phyloP scores from a whole-genome alignment of 2,113 vertebrate genomes.

The Pachycephala philippinensis region DNA sequence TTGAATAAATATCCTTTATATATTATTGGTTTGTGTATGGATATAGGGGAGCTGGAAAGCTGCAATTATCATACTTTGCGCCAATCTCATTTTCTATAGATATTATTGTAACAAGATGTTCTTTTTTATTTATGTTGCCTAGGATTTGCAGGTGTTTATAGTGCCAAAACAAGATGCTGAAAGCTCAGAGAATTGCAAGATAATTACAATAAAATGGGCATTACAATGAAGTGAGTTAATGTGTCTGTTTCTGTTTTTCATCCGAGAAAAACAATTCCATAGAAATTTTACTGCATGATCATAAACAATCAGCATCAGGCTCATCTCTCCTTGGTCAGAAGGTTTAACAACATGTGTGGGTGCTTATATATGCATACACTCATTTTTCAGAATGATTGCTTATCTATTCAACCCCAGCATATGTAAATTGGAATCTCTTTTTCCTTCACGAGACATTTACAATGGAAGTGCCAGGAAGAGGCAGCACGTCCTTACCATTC shows the following conservation, averaged over 20 bases:
- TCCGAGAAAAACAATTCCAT: conserved; percentile 1
- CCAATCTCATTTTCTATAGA: neutral
- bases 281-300: neutral
- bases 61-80: neutral
- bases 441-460: neutral
- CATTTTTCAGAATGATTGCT: conserved; percentile 29
- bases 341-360: neutral
- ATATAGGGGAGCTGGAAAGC: neutral
- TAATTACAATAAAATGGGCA: conserved; percentile 25
- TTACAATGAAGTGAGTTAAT: neutral
- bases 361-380: neutral
- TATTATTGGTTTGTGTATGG: neutral
- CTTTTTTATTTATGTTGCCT: neutral
- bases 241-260: neutral
- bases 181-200: neutral
- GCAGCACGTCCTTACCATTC: neutral
- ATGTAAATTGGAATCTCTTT: conserved; percentile 2
- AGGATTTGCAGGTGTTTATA: neutral
- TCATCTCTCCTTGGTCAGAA: conserved; percentile 2
- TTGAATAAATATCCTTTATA: neutral
- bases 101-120: neutral
- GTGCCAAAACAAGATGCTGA: neutral
- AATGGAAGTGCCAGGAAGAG: neutral
- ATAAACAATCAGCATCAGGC: neutral
- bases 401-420: neutral